phyloP scores from a whole-genome alignment of 2,113 vertebrate species.

The Gambusia affinis region DNA sequence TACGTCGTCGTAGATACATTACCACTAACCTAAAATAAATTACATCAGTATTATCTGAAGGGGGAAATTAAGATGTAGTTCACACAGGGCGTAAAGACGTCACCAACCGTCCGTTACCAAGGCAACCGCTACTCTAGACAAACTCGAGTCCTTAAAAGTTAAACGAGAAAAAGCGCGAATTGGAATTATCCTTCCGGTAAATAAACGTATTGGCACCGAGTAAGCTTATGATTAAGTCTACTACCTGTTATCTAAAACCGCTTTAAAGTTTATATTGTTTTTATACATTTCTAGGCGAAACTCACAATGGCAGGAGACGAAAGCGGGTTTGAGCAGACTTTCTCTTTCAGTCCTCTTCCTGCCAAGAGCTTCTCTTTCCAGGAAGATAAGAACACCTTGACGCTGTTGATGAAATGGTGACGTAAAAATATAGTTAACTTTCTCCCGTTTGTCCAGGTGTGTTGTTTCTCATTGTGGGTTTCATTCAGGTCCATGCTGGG shows the following conservation, averaged over 20 bases:
- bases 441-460: not conserved
- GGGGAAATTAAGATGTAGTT: not conserved
- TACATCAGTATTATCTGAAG: not conserved
- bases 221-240: not conserved
- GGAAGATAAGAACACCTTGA: constrained; percentile 50
- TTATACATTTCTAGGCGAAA: not conserved
- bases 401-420: constrained; percentile 76
- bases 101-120: constrained; percentile 28
- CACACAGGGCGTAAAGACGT: not conserved
- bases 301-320: constrained; percentile 54
- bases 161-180: too few relatives aligned
- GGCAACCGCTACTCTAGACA: constrained; percentile 44
- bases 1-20: too few relatives aligned
- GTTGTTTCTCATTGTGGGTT: constrained; percentile 7
- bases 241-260: not conserved
- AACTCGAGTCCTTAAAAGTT: not conserved
- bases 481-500: constrained; percentile 80
- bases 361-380: constrained; percentile 60
- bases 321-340: constrained; percentile 39
- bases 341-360: constrained; percentile 58
- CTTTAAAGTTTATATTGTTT: too few relatives aligned
- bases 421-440: not conserved
- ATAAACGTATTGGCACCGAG: not conserved
- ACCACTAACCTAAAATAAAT: not conserved
- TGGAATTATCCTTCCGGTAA: not conserved